A percentile compares a stretch with the other conserved stretches of the same genome.
Evolutionary conservation across 1,140 invertebrate species (phyloP).

Genomic region (Drosophila sechellia): DNA sequence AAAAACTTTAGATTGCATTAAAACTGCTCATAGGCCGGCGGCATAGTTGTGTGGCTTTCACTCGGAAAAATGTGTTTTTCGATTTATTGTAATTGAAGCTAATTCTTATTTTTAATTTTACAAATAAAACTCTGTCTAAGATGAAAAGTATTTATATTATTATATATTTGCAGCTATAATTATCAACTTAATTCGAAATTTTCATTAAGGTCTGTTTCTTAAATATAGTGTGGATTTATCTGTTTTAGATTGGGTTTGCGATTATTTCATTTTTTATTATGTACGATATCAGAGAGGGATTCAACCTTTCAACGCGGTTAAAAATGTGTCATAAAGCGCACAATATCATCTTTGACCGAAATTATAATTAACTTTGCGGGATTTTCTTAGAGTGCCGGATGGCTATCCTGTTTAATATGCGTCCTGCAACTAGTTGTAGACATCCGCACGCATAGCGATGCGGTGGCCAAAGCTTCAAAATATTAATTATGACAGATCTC

Average conservation of each 20-base stretch:
- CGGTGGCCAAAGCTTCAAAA: slow-evolving; percentile 71
- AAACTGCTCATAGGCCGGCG: slow-evolving; percentile 43
- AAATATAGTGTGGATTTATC: too few species aligned
- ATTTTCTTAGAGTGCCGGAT: slow-evolving; percentile 11
- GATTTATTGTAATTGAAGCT: neutral
- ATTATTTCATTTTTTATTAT: too few species aligned
- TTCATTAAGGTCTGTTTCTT: too few species aligned
- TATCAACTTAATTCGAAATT: too few species aligned
- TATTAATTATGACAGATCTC: slow-evolving; percentile 78
- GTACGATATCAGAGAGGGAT: too few species aligned
- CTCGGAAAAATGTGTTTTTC: slow-evolving; percentile 6
- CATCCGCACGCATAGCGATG: slow-evolving; percentile 52
- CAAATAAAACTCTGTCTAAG: too few species aligned
- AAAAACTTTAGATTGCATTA: slow-evolving; percentile 75
- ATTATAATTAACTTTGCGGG: neutral
- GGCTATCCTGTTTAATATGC: slow-evolving; percentile 66
- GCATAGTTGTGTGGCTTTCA: slow-evolving; percentile 30
- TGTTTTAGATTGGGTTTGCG: too few species aligned
- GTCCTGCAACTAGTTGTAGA: slow-evolving; percentile 43
- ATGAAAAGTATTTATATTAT: too few species aligned
- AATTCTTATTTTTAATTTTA: too few species aligned
- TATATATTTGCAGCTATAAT: too few species aligned
- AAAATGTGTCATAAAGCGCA: too few species aligned
- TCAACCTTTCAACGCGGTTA: too few species aligned
- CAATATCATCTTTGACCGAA: neutral